Evolutionary conservation across 2,113 vertebrate genomes (phyloP), one percentile per base, ranked within the genome.

Genomic region (Nesospiza acunhae): DNA sequence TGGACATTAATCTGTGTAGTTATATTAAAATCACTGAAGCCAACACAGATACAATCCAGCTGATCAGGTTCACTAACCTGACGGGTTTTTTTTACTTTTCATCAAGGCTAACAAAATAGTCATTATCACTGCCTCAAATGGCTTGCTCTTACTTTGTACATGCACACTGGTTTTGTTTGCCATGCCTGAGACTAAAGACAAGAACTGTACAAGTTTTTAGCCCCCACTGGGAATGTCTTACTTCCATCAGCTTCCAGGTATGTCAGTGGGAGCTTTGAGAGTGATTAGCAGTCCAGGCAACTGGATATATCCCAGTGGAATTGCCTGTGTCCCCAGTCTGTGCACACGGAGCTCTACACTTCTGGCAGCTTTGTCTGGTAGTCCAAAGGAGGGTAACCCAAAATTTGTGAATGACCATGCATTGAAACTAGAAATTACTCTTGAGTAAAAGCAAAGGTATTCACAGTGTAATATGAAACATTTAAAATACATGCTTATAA

Each of bases 1-100:
- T 70, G 63, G 42, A 39, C 47, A 33, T 74, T 89, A 63, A 67
- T 84, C 73, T 63, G 5, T 59, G 86, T 72, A 52, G 49, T 81
- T 91, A 87, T 94, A 92, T 91, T 93, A 83, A 94, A 96, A 75
- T 41, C 55, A 63, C 35, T 79, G 87, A 86, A 93, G 70, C 63
- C 63, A 87, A 42, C 26, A 66, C 33, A 58, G 84, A 72, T 67
- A 70, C 28, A 84, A 87, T 76, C n/a, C 21, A 74, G 8, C 26
- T 78, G 84, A 94, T 83, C 70, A 62, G 46, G 62, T 94, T 94
- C 69, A 53, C 26, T 79, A 79, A 73, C 1, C 26, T 63, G 10
- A 42, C 10, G 1, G 15, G 30, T 13, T 31, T 2, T 1, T 59
- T 21, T 26, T 37, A 15, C 64, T 85, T 80, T 88, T 39, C 15